Evolutionary conservation across 2,888 invertebrate genomes (phyloP).

Genomic region (Ophion ventricosus): DNA sequence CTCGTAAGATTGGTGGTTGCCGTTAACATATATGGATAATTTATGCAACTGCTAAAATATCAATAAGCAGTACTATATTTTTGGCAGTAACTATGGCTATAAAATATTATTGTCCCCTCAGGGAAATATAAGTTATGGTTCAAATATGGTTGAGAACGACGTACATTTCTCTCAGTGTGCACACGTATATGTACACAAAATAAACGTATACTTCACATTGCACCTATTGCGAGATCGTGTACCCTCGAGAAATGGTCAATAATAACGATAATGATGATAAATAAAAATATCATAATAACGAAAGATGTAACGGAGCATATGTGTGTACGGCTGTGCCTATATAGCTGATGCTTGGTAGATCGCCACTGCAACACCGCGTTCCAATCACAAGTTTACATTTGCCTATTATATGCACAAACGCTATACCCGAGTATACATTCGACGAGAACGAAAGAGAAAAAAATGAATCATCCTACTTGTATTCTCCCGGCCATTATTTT

Average conservation of each 20-base stretch:
- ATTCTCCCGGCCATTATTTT: constrained; percentile 38
- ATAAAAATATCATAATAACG: constrained; percentile 18
- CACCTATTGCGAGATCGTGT: constrained; percentile 31
- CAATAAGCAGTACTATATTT: too few species aligned
- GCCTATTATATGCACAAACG: not conserved
- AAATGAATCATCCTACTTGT: constrained; percentile 59
- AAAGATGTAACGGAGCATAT: constrained; percentile 18
- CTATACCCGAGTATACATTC: constrained; percentile 1
- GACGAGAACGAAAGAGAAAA: constrained; percentile 27
- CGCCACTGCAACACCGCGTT: constrained; percentile 49
- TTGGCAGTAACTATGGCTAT: too few species aligned
- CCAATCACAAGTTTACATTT: constrained; percentile 37
- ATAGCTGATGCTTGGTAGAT: not conserved
- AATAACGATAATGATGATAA: constrained; percentile 26
- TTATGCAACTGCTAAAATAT: too few species aligned
- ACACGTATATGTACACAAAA: not conserved
- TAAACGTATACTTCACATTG: constrained; percentile 17
- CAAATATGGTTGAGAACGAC: too few species aligned
- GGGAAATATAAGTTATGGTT: too few species aligned
- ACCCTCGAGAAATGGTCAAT: constrained; percentile 30
- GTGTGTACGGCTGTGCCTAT: not conserved
- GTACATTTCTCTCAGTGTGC: too few species aligned
- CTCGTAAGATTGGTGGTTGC: too few species aligned
- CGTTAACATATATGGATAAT: too few species aligned
- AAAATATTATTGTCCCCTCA: too few species aligned